Evolutionary conservation across 23 tunicate genomes (phyloP), one percentile per base, ranked within the genome.

Genomic region (Diplosoma virens): DNA sequence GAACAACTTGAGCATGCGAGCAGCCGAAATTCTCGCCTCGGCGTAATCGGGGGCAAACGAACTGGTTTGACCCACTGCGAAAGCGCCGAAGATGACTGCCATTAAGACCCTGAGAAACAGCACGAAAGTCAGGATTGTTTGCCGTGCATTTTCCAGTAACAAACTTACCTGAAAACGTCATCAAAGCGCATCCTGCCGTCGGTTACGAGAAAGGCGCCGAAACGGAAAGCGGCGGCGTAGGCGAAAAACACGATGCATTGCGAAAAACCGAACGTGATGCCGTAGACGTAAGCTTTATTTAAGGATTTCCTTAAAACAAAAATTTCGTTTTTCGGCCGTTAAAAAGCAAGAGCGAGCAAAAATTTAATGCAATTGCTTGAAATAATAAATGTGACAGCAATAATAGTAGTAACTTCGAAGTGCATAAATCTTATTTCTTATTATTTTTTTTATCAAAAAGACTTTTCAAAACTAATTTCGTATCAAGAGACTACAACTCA

Each of bases 21-120:
- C 67, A n/a, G 88, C 89, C 17, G 97, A 66, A 16, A 85, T 85
- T 56, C 76, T 85, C 32, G 97, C 97, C 35, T 84, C 79, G 33
- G 97, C 97, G 37, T 73, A 86, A 61, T 92, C 91, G 1, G 97
- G 97, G 2, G 97, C 97, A 47, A 92, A 92, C 2, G 97, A 85
- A 59, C 85, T 76, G 11, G 97, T 78, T 76, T 92, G 97, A 33
- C 97, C 97, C 22, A 92, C 97, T 0, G 97, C 87, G 47, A 92
- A 92, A 17, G 97, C 97, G 4, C 97, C 97, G 78, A 92, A 92
- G 2, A 92, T 92, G 36, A 92, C 92, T 32, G 97, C 92, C 97
- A 92, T 92, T 46, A 92, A 36, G 5, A 78, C 83, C 32, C 92
- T 86, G 50, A 63, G 11, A n/a, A n/a, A 56, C 5, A 6, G 5